Base-by-base conservation (phyloP, 2,113 vertebrate species). In the Proterorhinus semilunaris region DNA sequence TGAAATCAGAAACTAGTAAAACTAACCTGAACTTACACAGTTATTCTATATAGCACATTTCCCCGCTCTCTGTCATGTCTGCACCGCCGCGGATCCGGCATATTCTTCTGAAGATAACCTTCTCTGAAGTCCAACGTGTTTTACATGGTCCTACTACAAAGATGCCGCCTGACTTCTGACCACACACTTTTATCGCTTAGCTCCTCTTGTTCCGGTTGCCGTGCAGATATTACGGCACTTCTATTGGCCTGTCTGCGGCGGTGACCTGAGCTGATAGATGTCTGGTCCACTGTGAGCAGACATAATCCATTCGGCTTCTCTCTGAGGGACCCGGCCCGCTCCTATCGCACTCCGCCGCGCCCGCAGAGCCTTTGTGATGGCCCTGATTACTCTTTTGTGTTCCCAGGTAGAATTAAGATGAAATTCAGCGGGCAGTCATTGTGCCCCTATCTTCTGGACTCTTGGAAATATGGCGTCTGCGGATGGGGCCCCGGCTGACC, bases 391-490 rank as follows among this genome's bases (percentile, higher is more conserved):
- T 89, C 90, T 92, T 90, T 92, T 92, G 89, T 92, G 91, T 90
- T 91, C 86, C 79, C 88, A 89, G 86, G 90, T 91, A 90, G 90
- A 92, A 92, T 92, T 91, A 91, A 93, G 90, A 92, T 91, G 86
- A 88, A 90, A 86, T 92, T 89, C 89, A 88, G 90, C 87, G 82
- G 86, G 82, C 86, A 85, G 87, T 90, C 91, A 89, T 90, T 91
- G 90, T 92, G 85, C 80, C 84, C 83, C 88, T 92, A 87, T 91
- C 90, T 91, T 87, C 79, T 75, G 84, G 82, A 89, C 89, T 86
- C 84, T 73, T 83, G 87, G 86, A 91, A 91, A 91, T 82, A 85
- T 87, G 87, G 90, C 85, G 76, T 76, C 83, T 86, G 90, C 80
- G 85, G 87, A 92, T 83, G 78, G 88, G 90, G 89, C 86, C 81